Percentiles rank a stretch among this genome's conserved stretches.
Evolutionary conservation across 2,888 invertebrate genomes (phyloP).

Genomic region (Criorhina ranunculi): DNA sequence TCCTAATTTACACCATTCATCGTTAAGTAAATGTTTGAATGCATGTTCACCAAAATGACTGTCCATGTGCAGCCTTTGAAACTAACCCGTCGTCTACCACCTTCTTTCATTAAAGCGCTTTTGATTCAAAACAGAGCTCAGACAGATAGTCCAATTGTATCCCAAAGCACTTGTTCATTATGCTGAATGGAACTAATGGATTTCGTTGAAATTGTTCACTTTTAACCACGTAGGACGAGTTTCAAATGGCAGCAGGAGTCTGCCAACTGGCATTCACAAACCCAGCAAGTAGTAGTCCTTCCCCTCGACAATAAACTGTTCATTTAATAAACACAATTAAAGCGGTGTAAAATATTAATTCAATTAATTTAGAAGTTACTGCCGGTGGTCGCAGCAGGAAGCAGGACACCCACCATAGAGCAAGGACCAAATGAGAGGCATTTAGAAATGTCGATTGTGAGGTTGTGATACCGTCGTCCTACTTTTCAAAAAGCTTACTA

Average conservation of each 20-base stretch:
- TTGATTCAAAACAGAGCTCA: not conserved
- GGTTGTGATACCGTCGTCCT: not conserved
- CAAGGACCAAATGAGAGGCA: slow-evolving; percentile 20
- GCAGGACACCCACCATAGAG: not conserved
- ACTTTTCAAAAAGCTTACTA: slow-evolving; percentile 1
- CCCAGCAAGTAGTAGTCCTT: not conserved
- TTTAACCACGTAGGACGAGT: not conserved
- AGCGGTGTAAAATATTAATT: slow-evolving; percentile 31
- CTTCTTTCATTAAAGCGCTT: not conserved
- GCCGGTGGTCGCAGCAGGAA: not conserved
- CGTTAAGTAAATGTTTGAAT: slow-evolving; percentile 2
- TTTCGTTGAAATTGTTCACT: slow-evolving; percentile 3
- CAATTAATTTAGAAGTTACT: slow-evolving; percentile 46
- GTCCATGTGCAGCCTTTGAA: not conserved
- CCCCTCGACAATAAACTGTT: not conserved
- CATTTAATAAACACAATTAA: slow-evolving; percentile 26
- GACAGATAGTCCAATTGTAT: not conserved
- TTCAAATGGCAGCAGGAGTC: not conserved
- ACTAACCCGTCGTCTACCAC: not conserved
- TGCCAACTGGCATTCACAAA: not conserved
- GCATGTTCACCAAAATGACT: not conserved
- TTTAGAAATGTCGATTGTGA: slow-evolving; percentile 18
- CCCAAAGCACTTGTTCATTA: not conserved
- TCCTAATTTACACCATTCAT: not conserved
- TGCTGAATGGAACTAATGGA: slow-evolving; percentile 16